phyloP scores from a whole-genome alignment of 2,113 vertebrate species.

The Psophia crepitans region DNA sequence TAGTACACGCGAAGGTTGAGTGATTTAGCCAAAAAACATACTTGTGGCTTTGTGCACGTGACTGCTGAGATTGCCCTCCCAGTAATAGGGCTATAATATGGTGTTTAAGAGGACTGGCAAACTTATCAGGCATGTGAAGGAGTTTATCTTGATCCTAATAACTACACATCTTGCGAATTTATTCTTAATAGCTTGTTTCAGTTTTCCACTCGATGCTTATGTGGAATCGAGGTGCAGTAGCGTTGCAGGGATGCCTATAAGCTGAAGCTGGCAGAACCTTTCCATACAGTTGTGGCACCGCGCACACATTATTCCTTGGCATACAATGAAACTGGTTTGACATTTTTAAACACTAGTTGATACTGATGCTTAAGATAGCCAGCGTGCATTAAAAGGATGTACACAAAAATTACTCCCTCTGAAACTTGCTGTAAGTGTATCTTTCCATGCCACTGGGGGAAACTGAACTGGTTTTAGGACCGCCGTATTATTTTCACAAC shows the following conservation, averaged over 20 bases:
- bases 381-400: background rate
- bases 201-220: background rate
- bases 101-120: background rate
- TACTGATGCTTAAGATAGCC: background rate
- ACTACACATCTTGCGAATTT: background rate
- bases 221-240: background rate
- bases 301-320: background rate
- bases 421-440: background rate
- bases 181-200: background rate
- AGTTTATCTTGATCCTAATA: background rate
- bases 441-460: background rate
- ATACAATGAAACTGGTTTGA: background rate
- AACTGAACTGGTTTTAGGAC: background rate
- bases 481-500: background rate
- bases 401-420: background rate
- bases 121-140: background rate
- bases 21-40: background rate
- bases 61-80: background rate
- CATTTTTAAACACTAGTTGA: background rate
- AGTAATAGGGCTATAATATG: background rate
- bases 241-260: background rate
- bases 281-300: background rate
- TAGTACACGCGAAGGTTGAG: background rate
- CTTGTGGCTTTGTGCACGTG: background rate
- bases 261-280: background rate